These are phyloP conservation scores for Leuciscus idus DNA, from an alignment of 2,113 vertebrate genomes.

Conservation along the genomic window DNA sequence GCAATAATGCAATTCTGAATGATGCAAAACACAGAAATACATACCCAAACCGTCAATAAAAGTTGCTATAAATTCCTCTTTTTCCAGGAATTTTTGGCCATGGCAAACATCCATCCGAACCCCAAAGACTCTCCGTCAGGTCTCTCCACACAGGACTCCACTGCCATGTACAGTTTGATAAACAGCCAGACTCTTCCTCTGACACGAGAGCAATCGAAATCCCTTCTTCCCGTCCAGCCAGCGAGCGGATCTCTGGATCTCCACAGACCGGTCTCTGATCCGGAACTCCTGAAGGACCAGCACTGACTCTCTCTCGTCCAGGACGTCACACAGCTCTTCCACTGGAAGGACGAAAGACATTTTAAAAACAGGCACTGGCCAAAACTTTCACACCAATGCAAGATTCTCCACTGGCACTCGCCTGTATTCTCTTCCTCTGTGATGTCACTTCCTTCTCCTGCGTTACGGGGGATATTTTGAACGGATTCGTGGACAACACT, in stretches of 20 bases:
- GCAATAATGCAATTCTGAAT: neutral
- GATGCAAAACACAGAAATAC: neutral
- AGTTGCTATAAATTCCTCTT: conserved; percentile 45
- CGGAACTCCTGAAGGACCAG: conserved; percentile 71
- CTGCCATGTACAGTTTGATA: conserved; percentile 58
- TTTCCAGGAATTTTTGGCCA: conserved; percentile 81
- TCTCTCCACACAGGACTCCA: conserved; percentile 76
- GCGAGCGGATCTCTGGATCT: conserved; percentile 75
- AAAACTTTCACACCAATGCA: conserved; percentile 2
- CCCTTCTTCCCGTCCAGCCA: conserved; percentile 80
- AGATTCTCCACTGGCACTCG: neutral
- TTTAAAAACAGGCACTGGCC: conserved; percentile 11
- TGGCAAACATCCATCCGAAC: conserved; percentile 82
- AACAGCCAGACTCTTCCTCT: conserved; percentile 68
- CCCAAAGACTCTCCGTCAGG: conserved; percentile 88
- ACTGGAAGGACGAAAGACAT: neutral
- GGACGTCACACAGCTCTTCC: neutral
- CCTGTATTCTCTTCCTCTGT: conserved; percentile 20
- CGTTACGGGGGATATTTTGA: neutral
- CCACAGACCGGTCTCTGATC: conserved; percentile 89
- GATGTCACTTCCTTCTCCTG: conserved; percentile 6
- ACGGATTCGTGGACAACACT: neutral
- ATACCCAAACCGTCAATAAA: neutral
- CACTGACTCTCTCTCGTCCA: conserved; percentile 28
- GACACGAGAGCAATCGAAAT: conserved; percentile 76